Evolutionary conservation across 2,797 vertebrate genomes (phyloP).

Genomic region (Mormyrops boulengeri): DNA sequence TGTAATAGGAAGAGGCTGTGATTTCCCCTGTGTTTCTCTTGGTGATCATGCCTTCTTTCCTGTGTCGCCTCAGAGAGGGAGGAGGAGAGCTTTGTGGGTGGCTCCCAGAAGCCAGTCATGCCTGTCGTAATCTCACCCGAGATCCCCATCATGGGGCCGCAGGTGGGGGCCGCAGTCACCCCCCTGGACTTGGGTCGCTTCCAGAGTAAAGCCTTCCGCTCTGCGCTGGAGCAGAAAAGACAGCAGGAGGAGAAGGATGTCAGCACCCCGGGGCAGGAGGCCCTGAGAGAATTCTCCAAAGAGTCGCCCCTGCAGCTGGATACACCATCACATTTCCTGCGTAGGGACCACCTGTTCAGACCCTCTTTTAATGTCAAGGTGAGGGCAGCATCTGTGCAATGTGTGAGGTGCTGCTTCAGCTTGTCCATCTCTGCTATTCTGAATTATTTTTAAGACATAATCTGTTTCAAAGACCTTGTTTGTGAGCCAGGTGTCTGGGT

Average conservation of each 20-base stretch:
- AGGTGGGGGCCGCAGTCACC: conserved; percentile 66
- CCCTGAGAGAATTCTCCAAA: conserved; percentile 52
- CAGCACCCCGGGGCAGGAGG: conserved; percentile 30
- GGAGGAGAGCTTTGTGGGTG: conserved; percentile 61
- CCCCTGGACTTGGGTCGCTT: conserved; percentile 83
- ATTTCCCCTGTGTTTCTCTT: neutral
- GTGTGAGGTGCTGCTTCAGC: neutral
- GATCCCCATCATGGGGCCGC: conserved; percentile 52
- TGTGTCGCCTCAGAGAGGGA: conserved; percentile 48
- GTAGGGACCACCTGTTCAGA: conserved; percentile 84
- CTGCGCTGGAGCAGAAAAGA: conserved; percentile 63
- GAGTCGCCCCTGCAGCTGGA: conserved; percentile 77
- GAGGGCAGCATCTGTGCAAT: neutral
- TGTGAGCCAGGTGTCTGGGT: neutral
- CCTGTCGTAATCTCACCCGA: conserved; percentile 48
- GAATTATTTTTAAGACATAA: neutral
- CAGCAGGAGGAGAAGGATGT: conserved; percentile 36
- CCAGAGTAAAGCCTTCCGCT: conserved; percentile 79
- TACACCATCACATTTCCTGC: conserved; percentile 91
- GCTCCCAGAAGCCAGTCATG: conserved; percentile 54
- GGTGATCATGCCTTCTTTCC: neutral
- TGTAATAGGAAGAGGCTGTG: neutral
- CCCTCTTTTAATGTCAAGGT: conserved; percentile 88
- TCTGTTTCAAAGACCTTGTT: neutral
- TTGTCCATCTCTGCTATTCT: neutral